Percentiles rank a stretch among this genome's conserved stretches.
Conservation (phyloP, 92 coral and sea anemone genomes). For the Actinostola sp. region DNA sequence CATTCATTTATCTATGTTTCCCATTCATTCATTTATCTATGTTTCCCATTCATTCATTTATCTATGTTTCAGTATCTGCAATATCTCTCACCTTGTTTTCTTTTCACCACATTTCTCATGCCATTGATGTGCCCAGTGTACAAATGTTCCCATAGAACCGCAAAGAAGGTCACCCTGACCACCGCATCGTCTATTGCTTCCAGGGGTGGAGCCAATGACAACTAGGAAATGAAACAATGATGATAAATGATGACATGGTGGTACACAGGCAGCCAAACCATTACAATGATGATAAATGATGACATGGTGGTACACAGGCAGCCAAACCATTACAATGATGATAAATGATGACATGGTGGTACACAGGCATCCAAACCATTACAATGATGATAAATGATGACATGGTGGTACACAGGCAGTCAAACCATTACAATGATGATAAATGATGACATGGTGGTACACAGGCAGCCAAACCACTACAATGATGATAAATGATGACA, state of each 20-base stretch:
- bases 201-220: conserved; percentile 67
- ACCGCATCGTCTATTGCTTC: conserved; percentile 95
- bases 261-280: not conserved
- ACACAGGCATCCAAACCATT: not conserved
- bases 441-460: no score
- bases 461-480: no score
- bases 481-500: no score
- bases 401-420: not conserved
- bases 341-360: not conserved
- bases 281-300: not conserved
- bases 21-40: no score
- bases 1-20: no score
- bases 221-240: conserved; percentile 40
- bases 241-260: not conserved
- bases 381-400: not conserved
- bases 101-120: conserved; percentile 37
- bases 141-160: conserved; percentile 89
- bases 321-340: not conserved
- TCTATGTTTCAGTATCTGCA: not conserved
- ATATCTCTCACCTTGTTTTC: conserved; percentile 1
- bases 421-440: not conserved
- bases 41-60: not conserved
- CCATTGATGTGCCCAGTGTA: conserved; percentile 80
- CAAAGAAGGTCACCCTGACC: conserved; percentile 96
- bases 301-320: not conserved